These are phyloP conservation scores for Microcebus tavaratra DNA, from an alignment of 2,113 vertebrate genomes.

Conservation along the genomic window DNA sequence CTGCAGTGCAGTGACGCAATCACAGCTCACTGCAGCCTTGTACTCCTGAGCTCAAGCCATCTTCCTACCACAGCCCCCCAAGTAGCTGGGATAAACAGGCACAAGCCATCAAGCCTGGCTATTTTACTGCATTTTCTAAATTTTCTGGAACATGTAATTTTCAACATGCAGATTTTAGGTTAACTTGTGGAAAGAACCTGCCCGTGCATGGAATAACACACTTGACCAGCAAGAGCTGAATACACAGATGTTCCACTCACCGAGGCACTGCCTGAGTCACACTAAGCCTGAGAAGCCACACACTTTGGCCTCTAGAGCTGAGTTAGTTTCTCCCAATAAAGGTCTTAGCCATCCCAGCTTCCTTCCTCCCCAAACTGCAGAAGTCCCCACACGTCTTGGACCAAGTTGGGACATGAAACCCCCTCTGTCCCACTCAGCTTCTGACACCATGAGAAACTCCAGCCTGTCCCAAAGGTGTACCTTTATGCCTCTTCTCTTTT, in stretches of 20 bases:
- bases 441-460: too few species aligned
- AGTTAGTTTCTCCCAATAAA: neutral
- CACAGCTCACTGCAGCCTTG: neutral
- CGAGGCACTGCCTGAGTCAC: rapidly evolving
- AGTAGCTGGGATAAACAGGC: neutral
- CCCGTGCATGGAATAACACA: rapidly evolving
- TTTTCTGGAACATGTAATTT: neutral
- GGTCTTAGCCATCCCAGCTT: neutral
- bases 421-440: neutral
- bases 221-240: neutral
- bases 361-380: neutral
- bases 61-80: neutral
- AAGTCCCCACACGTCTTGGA: neutral
- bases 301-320: neutral
- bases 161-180: neutral
- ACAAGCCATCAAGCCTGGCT: neutral
- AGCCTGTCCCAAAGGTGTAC: neutral
- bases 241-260: rapidly evolving
- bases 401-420: neutral
- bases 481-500: neutral
- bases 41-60: neutral
- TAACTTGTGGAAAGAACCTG: neutral
- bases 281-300: neutral
- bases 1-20: neutral
- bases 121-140: neutral